Percentiles rank a stretch among this genome's conserved stretches.
Evolutionary conservation across 2,113 vertebrate genomes (phyloP).

Genomic region (Erythrolamprus reginae): DNA sequence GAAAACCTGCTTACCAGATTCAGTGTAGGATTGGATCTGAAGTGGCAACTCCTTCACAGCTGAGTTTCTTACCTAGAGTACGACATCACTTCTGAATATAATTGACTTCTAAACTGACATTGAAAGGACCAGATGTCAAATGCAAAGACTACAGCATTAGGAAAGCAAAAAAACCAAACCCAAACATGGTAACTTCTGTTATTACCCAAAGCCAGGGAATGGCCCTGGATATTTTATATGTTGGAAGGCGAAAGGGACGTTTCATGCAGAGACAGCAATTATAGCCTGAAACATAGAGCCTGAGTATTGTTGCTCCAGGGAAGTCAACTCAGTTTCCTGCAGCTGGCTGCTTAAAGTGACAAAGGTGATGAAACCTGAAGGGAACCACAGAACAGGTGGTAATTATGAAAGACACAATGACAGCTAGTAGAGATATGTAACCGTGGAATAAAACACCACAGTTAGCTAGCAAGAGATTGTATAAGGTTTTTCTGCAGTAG

Average conservation of each 20-base stretch:
- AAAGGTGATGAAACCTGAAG: constrained; percentile 72
- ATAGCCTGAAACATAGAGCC: constrained; percentile 57
- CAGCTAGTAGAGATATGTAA: constrained; percentile 66
- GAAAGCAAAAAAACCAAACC: constrained; percentile 18
- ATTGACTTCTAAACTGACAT: not conserved
- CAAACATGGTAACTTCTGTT: constrained; percentile 32
- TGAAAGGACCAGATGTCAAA: not conserved
- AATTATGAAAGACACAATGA: constrained; percentile 77
- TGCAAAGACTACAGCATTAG: not conserved
- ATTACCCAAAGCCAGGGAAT: constrained; percentile 19
- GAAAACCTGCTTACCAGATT: not conserved
- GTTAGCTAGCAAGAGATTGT: constrained; percentile 69
- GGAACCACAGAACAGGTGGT: constrained; percentile 71
- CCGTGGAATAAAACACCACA: constrained; percentile 62
- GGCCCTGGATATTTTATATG: constrained; percentile 13
- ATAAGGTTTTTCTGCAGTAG: constrained; percentile 54
- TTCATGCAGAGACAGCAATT: constrained; percentile 65
- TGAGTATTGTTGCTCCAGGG: constrained; percentile 67
- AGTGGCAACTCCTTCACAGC: not conserved
- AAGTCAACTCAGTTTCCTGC: constrained; percentile 62
- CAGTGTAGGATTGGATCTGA: not conserved
- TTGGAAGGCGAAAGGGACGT: constrained; percentile 34
- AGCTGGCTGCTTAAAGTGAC: constrained; percentile 66
- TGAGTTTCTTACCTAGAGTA: not conserved
- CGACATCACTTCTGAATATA: not conserved